These are phyloP conservation scores for Corythaeola cristata DNA, from an alignment of 2,113 vertebrate genomes.

Conservation along the genomic window DNA sequence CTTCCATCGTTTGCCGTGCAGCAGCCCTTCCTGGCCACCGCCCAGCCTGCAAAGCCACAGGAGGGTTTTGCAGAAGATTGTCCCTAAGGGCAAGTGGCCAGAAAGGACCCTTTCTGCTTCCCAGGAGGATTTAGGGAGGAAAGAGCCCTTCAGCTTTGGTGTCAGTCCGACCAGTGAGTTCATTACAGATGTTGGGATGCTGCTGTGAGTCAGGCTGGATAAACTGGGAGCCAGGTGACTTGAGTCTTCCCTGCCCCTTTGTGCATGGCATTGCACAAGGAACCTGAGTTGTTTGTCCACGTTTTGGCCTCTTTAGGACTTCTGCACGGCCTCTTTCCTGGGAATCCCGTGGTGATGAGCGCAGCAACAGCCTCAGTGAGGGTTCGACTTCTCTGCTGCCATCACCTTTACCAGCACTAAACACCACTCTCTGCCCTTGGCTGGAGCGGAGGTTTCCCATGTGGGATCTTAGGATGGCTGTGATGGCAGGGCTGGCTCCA, in stretches of 20 bases:
- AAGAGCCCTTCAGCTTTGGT: not conserved
- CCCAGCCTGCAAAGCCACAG: not conserved
- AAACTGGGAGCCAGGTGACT: not conserved
- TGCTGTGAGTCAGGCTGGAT: not conserved
- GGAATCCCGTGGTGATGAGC: not conserved
- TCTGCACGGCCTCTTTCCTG: not conserved
- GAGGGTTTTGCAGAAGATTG: not conserved
- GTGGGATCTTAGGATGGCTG: not conserved
- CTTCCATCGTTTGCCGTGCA: not conserved
- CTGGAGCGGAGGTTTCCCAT: fast-evolving
- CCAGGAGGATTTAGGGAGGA: not conserved
- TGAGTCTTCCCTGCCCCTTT: not conserved
- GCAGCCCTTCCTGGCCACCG: conserved; percentile 18
- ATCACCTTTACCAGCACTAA: fast-evolving
- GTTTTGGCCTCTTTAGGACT: not conserved
- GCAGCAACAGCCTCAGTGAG: not conserved
- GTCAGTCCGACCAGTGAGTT: not conserved
- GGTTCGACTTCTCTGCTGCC: not conserved
- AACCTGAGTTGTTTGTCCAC: not conserved
- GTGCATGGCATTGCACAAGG: too few relatives aligned
- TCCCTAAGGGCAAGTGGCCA: not conserved
- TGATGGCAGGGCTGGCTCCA: not conserved
- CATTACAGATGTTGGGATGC: not conserved
- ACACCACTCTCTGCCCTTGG: not conserved
- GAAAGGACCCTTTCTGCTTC: not conserved